These are phyloP conservation scores for Sebastes itinus DNA, from an alignment of 2,797 vertebrate species.

Conservation along the genomic window DNA sequence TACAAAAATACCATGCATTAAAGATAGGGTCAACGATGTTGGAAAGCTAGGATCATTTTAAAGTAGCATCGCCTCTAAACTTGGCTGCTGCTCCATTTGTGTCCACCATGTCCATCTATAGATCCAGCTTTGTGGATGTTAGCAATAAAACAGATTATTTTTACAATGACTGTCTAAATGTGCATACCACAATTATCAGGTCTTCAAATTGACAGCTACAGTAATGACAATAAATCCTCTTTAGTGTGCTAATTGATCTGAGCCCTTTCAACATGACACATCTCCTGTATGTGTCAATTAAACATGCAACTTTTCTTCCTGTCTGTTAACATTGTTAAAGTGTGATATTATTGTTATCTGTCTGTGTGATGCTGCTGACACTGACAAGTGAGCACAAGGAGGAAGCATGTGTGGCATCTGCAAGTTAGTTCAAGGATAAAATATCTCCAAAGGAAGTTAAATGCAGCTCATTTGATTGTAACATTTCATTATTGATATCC, in stretches of 20 bases:
- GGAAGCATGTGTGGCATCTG: neutral
- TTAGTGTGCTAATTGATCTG: neutral
- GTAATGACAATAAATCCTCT: neutral
- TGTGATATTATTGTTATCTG: neutral
- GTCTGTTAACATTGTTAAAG: neutral
- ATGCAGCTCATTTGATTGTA: neutral
- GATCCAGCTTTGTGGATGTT: neutral
- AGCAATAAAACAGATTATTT: neutral
- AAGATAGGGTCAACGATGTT: too few relatives aligned
- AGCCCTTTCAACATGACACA: neutral
- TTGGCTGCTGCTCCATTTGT: neutral
- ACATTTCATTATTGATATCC: neutral
- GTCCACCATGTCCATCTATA: neutral
- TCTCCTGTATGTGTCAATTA: neutral
- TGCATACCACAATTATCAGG: neutral
- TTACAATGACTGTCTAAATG: neutral
- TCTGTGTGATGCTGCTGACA: neutral
- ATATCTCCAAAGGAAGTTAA: neutral
- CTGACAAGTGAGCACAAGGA: neutral
- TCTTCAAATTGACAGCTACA: neutral
- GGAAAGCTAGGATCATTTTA: too few relatives aligned
- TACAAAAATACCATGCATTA: too few relatives aligned
- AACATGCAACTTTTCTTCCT: neutral
- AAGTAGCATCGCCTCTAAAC: too few relatives aligned
- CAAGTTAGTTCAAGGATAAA: neutral